A percentile compares a stretch with the other conserved stretches of the same genome.
phyloP scores from a whole-genome alignment of 2,797 vertebrate species.

The Oryzias dopingdopingensis region DNA sequence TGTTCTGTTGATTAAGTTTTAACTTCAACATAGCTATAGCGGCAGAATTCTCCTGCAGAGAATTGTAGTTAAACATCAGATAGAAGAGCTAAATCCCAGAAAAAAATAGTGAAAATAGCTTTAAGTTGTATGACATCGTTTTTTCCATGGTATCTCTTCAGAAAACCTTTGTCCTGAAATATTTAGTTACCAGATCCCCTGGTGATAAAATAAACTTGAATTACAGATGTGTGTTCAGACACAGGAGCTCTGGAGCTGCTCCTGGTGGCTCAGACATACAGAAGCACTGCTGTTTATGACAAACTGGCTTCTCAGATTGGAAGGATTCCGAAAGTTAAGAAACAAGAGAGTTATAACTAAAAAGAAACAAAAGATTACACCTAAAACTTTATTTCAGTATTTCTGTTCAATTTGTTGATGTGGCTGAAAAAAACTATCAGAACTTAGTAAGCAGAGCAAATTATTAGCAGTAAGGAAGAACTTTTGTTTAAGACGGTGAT shows the following conservation, averaged over 20 bases:
- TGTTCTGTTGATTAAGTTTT: not conserved
- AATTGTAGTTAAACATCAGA: not conserved
- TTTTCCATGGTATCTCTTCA: conserved; percentile 15
- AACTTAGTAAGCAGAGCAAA: no score
- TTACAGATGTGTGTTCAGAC: conserved; percentile 39
- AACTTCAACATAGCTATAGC: no score
- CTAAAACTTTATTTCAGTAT: no score
- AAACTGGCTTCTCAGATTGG: not conserved
- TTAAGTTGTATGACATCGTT: conserved; percentile 34
- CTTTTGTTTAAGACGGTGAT: no score
- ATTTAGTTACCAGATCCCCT: conserved; percentile 29
- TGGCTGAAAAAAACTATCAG: no score
- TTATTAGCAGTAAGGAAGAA: no score
- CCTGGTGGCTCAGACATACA: conserved; percentile 14
- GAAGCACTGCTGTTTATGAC: conserved; percentile 16
- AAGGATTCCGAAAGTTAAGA: no score
- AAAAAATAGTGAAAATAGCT: not conserved
- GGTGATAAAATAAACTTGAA: conserved; percentile 24
- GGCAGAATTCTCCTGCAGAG: not conserved
- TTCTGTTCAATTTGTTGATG: no score
- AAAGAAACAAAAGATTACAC: no score
- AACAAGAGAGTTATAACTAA: no score
- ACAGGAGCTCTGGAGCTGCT: conserved; percentile 22
- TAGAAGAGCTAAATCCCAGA: not conserved
- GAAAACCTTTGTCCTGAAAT: conserved; percentile 12